These are phyloP conservation scores for Sebastes iracundus DNA, from an alignment of 2,797 vertebrate genomes.

Conservation along the genomic window DNA sequence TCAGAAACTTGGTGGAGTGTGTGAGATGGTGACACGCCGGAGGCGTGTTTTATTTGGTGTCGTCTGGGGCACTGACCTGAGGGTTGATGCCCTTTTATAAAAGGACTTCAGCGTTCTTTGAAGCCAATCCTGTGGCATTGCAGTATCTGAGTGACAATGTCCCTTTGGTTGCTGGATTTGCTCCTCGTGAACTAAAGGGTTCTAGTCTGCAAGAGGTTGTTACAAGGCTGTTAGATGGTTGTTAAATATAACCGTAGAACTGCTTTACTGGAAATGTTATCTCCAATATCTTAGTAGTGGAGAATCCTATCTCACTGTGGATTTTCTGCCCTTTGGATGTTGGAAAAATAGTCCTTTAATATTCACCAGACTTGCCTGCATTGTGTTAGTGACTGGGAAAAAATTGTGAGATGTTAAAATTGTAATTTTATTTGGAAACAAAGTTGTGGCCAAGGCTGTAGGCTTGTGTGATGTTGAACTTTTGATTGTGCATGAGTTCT, in stretches of 20 bases:
- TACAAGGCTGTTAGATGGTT: conserved; percentile 71
- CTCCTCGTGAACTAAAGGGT: conserved; percentile 70
- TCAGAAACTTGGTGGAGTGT: conserved; percentile 71
- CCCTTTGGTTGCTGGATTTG: conserved; percentile 74
- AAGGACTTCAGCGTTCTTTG: conserved; percentile 75
- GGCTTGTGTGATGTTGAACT: conserved; percentile 51
- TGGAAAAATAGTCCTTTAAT: conserved; percentile 52
- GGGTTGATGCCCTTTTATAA: conserved; percentile 75
- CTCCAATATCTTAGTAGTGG: conserved; percentile 65
- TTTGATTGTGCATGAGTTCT: conserved; percentile 67
- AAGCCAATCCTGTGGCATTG: conserved; percentile 77
- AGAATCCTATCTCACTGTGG: conserved; percentile 66
- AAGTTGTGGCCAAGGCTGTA: conserved; percentile 57
- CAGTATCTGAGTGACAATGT: conserved; percentile 65
- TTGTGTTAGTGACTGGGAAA: conserved; percentile 53
- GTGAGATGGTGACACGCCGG: conserved; percentile 84
- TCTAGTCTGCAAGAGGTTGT: conserved; percentile 73
- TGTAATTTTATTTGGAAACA: conserved; percentile 40
- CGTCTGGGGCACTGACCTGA: conserved; percentile 79
- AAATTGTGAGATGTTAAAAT: conserved; percentile 18
- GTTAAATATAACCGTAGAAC: conserved; percentile 64
- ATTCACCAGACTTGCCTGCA: conserved; percentile 44
- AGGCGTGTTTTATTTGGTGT: conserved; percentile 79
- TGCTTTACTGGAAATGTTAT: conserved; percentile 57
- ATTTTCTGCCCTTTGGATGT: conserved; percentile 71